Evolutionary conservation across 1,140 invertebrate species (phyloP).

Genomic region (Coptotermes formosanus): DNA sequence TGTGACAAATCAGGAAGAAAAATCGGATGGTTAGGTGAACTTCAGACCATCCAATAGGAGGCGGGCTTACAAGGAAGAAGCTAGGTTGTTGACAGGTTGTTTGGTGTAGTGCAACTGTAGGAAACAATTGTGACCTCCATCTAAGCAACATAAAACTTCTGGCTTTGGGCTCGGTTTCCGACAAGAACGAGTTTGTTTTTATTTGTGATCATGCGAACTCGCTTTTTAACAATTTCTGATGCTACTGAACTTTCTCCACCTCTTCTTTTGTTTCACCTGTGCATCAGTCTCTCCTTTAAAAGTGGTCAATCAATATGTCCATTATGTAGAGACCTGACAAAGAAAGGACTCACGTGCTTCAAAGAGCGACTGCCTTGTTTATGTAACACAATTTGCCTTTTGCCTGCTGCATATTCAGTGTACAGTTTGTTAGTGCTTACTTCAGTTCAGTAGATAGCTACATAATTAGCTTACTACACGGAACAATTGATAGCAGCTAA

Average conservation of each 20-base stretch:
- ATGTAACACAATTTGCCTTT: too few species aligned
- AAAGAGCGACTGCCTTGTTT: too few species aligned
- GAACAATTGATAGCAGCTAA: too few species aligned
- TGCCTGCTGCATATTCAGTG: too few species aligned
- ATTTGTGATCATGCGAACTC: not conserved
- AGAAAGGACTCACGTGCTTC: not conserved
- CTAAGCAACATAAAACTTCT: not conserved
- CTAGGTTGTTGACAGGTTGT: not conserved
- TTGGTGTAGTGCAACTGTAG: too few species aligned
- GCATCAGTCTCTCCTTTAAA: not conserved
- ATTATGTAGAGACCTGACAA: not conserved
- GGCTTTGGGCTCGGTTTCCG: not conserved
- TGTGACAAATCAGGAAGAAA: not conserved
- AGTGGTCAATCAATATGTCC: conserved; percentile 1
- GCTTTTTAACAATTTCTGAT: not conserved
- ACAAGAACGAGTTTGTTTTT: not conserved
- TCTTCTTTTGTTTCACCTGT: not conserved
- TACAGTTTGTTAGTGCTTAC: too few species aligned
- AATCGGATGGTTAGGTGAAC: not conserved
- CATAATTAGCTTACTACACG: too few species aligned
- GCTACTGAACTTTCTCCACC: not conserved
- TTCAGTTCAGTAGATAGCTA: too few species aligned
- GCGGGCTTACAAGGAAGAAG: not conserved
- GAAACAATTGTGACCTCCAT: not conserved
- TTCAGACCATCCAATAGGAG: not conserved